Conservation (phyloP, 2,888 invertebrate genomes). For the Folsomia candida region DNA sequence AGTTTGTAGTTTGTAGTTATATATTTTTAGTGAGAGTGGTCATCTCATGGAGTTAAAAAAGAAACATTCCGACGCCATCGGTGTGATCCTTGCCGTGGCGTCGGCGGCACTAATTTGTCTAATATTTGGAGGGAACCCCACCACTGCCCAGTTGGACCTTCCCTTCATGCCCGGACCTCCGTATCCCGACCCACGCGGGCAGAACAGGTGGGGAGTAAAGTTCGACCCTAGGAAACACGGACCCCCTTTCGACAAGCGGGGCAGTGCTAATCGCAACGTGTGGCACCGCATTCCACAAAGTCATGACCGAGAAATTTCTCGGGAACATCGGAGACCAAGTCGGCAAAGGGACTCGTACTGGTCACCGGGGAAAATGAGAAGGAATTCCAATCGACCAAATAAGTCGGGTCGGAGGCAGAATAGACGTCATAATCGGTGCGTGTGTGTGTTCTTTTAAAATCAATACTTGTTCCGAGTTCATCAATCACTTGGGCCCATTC, state of each 20-base stretch:
- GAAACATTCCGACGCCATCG: too few relatives aligned
- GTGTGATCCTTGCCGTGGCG: not conserved
- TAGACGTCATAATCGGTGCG: too few relatives aligned
- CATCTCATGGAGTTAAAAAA: too few relatives aligned
- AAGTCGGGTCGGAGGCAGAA: too few relatives aligned
- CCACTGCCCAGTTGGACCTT: conserved; percentile 5
- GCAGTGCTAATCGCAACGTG: not conserved
- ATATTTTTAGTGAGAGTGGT: too few relatives aligned
- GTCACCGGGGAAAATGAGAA: not conserved
- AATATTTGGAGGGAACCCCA: not conserved
- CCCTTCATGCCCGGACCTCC: conserved; percentile 18
- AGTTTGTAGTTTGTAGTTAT: too few relatives aligned
- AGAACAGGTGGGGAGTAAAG: conserved; percentile 17
- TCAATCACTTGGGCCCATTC: too few relatives aligned
- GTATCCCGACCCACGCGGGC: conserved; percentile 13
- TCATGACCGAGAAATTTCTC: not conserved
- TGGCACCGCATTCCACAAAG: not conserved
- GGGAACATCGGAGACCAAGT: not conserved
- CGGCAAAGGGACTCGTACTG: not conserved
- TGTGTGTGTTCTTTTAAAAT: too few relatives aligned
- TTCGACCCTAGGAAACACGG: conserved; percentile 13
- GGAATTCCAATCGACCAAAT: not conserved
- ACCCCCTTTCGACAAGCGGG: conserved; percentile 10
- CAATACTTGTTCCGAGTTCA: too few relatives aligned
- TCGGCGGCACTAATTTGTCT: too few relatives aligned